Percentiles rank a stretch among this genome's conserved stretches.
phyloP scores from a whole-genome alignment of 92 coral and sea anemone genomes.

The Chrysogorgia sp. region DNA sequence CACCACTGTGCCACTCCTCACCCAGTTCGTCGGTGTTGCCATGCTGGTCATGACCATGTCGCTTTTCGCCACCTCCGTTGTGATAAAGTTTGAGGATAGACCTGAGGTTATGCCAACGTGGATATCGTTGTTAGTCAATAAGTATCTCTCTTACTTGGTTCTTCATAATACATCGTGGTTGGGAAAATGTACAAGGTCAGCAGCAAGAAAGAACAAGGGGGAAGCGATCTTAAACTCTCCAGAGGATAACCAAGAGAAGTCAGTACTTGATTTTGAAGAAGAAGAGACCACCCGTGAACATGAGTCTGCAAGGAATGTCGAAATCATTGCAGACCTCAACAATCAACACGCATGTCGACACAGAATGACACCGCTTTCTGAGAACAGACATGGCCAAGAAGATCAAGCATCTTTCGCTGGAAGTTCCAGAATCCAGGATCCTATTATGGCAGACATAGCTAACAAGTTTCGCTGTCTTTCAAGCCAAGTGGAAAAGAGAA shows the following conservation, averaged over 20 bases:
- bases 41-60: constrained; percentile 33
- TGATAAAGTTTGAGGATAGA: constrained; percentile 19
- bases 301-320: background rate
- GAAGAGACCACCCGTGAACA: background rate
- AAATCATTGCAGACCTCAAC: background rate
- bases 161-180: constrained; percentile 30
- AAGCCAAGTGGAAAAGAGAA: constrained; percentile 7
- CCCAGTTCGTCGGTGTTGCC: constrained; percentile 31
- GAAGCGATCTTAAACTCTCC: constrained; percentile 8
- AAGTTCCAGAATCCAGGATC: background rate
- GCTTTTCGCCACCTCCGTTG: constrained; percentile 11
- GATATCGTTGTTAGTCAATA: constrained; percentile 9
- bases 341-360: constrained; percentile 10
- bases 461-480: constrained; percentile 17
- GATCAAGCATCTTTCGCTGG: background rate
- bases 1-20: constrained; percentile 30
- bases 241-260: constrained; percentile 1
- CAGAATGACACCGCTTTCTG: constrained; percentile 5
- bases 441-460: constrained; percentile 13
- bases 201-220: background rate
- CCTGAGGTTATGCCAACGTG: constrained; percentile 17
- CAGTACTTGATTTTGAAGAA: background rate
- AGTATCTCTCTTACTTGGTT: constrained; percentile 19
- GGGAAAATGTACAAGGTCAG: background rate
- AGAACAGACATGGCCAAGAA: constrained; percentile 1